A percentile compares a stretch with the other conserved stretches of the same genome.
phyloP scores from a whole-genome alignment of 1,140 invertebrate species.

The Alviniconcha marisindica region DNA sequence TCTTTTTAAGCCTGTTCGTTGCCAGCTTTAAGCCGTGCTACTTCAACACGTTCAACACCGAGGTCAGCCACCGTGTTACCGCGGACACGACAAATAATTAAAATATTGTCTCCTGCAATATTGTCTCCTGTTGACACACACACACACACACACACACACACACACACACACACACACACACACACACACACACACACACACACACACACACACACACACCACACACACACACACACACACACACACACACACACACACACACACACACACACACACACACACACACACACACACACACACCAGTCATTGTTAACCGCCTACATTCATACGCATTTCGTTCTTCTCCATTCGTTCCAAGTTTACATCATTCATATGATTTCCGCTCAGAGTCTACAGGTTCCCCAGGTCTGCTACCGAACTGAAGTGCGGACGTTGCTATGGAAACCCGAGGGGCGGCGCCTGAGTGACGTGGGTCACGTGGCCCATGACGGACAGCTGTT shows the following conservation, averaged over 20 bases:
- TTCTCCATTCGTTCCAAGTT: neutral
- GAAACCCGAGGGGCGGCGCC: slow-evolving; percentile 35
- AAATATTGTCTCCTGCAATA: too few relatives aligned
- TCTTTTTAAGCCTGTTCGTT: too few relatives aligned
- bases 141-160: slow-evolving; percentile 1
- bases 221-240: slow-evolving; percentile 17
- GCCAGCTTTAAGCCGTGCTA: too few relatives aligned
- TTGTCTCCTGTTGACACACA: too few relatives aligned
- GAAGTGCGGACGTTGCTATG: slow-evolving; percentile 37
- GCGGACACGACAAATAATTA: too few relatives aligned
- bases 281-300: neutral
- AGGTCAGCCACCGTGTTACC: too few relatives aligned
- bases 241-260: slow-evolving; percentile 16
- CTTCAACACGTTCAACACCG: too few relatives aligned
- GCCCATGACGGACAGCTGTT: neutral
- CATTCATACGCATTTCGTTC: neutral
- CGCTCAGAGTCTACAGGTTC: neutral
- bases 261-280: neutral
- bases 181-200: slow-evolving; percentile 26
- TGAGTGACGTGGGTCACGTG: slow-evolving; percentile 38
- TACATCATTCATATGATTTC: too few relatives aligned
- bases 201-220: slow-evolving; percentile 24
- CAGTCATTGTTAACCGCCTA: neutral
- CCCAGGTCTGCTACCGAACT: slow-evolving; percentile 26
- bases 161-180: slow-evolving; percentile 4